Evolutionary conservation across 2,888 invertebrate species (phyloP).

Genomic region (Torymus auratus): DNA sequence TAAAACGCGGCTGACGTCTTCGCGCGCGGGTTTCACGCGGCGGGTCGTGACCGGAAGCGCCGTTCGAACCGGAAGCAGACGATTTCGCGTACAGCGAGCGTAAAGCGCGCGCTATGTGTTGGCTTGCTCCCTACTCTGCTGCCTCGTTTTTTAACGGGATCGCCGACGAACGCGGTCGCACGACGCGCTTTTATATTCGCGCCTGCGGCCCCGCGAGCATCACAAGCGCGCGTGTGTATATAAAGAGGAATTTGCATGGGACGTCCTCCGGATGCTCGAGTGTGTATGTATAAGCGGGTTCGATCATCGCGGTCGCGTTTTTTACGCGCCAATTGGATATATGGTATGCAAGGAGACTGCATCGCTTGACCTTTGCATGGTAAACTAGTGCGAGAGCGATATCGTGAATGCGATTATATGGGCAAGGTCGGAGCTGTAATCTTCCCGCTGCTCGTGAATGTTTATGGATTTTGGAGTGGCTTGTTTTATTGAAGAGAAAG

Average conservation of each 20-base stretch:
- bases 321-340: too few species aligned
- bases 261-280: neutral
- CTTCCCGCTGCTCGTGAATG: too few species aligned
- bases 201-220: slow-evolving; percentile 14
- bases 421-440: too few species aligned
- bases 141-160: slow-evolving; percentile 68
- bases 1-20: slow-evolving; percentile 59
- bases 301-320: too few species aligned
- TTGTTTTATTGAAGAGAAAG: too few species aligned
- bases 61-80: slow-evolving; percentile 65
- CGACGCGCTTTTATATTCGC: slow-evolving; percentile 56
- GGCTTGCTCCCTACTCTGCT: neutral
- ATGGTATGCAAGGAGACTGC: too few species aligned
- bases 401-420: too few species aligned
- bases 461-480: too few species aligned
- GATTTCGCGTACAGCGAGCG: slow-evolving; percentile 60
- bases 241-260: slow-evolving; percentile 10
- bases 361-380: too few species aligned
- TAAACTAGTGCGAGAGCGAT: too few species aligned
- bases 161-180: slow-evolving; percentile 58
- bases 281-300: too few species aligned
- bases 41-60: slow-evolving; percentile 74
- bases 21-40: slow-evolving; percentile 63
- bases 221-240: neutral
- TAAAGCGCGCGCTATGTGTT: too few species aligned